Percentiles rank a stretch among this genome's conserved stretches.
phyloP scores from a whole-genome alignment of 2,797 vertebrate genomes.

The Gallinago stenura region DNA sequence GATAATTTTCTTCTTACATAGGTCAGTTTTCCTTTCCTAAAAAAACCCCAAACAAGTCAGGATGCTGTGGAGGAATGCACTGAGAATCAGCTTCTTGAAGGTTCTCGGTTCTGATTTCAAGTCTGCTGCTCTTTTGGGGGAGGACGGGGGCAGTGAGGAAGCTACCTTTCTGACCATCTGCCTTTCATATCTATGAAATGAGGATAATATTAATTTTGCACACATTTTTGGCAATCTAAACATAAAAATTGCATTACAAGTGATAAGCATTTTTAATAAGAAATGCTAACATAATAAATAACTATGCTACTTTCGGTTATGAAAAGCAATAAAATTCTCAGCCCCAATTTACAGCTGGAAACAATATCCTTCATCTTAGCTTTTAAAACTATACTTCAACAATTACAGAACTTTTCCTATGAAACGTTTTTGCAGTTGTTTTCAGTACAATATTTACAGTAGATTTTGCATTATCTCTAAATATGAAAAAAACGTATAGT shows the following conservation, averaged over 20 bases:
- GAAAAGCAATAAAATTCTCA: neutral
- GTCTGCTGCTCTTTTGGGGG: neutral
- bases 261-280: neutral
- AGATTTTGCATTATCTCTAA: neutral
- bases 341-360: neutral
- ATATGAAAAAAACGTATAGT: neutral
- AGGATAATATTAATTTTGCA: neutral
- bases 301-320: neutral
- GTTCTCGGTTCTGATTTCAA: neutral
- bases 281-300: neutral
- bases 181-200: neutral
- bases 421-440: neutral
- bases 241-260: neutral
- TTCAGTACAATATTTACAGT: neutral
- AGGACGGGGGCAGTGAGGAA: neutral
- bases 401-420: neutral
- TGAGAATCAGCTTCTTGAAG: neutral
- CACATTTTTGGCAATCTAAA: neutral
- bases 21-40: neutral
- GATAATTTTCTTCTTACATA: neutral
- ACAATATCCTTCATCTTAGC: neutral
- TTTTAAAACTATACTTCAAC: neutral
- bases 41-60: neutral
- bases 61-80: slow-evolving; percentile 12
- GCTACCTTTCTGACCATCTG: neutral